Conservation (phyloP, 2,113 vertebrate genomes). For the Saguinus midas region DNA sequence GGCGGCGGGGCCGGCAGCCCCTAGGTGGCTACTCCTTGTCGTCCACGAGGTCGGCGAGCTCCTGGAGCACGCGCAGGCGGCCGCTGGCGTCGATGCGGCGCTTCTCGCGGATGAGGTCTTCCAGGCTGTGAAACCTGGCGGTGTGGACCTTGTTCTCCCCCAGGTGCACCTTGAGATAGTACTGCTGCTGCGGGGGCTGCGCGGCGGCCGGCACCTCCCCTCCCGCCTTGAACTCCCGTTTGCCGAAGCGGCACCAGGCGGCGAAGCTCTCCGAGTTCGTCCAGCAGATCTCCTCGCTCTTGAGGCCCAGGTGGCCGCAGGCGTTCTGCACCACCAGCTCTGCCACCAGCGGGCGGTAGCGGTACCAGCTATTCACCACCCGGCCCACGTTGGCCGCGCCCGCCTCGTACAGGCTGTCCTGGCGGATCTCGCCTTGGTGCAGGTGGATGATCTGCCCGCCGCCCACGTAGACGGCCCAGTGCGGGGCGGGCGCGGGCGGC, state of each 20-base stretch:
- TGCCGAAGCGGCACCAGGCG: constrained; percentile 99
- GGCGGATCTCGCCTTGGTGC: constrained; percentile 97
- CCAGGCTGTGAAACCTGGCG: constrained; percentile 94
- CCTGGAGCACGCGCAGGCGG: constrained; percentile 91
- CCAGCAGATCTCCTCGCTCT: constrained; percentile 97
- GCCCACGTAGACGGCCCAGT: constrained; percentile 97
- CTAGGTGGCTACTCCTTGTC: constrained; percentile 87
- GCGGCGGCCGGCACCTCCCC: constrained; percentile 90
- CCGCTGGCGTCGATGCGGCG: constrained; percentile 95
- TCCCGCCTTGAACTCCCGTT: constrained; percentile 98
- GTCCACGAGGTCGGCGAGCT: constrained; percentile 90
- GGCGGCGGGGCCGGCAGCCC: not conserved
- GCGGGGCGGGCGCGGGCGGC: constrained; percentile 87
- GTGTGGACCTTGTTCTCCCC: constrained; percentile 94
- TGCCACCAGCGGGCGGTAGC: constrained; percentile 94
- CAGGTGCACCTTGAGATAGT: constrained; percentile 96
- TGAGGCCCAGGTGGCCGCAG: constrained; percentile 94
- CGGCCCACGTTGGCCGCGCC: constrained; percentile 93
- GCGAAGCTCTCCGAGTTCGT: constrained; percentile 99
- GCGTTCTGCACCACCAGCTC: constrained; percentile 99
- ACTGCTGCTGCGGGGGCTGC: constrained; percentile 89
- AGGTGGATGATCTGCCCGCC: constrained; percentile 95
- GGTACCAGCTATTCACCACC: constrained; percentile 97
- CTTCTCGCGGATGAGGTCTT: constrained; percentile 98
- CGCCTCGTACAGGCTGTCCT: constrained; percentile 95